Percentiles rank a stretch among this genome's conserved stretches.
Conservation (phyloP, 1,140 invertebrate genomes). For the Drosophila eugracilis region DNA sequence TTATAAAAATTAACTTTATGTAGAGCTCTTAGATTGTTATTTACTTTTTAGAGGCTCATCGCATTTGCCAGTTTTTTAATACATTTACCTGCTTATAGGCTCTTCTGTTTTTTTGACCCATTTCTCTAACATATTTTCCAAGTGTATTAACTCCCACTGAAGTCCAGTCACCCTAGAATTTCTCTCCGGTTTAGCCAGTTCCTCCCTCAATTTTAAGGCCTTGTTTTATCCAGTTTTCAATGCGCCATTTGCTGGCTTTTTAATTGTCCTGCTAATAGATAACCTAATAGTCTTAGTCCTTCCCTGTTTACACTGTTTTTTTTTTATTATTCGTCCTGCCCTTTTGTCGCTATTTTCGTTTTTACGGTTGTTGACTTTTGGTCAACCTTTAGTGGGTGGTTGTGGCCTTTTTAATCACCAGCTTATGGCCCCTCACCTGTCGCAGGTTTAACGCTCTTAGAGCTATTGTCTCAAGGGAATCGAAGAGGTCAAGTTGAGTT, state of each 20-base stretch:
- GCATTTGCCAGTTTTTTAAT: not conserved
- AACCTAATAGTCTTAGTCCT: slow-evolving; percentile 48
- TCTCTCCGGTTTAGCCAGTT: slow-evolving; percentile 11
- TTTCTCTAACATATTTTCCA: not conserved
- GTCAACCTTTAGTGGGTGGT: slow-evolving; percentile 12
- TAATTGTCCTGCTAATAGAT: slow-evolving; percentile 72
- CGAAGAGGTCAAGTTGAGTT: slow-evolving; percentile 36
- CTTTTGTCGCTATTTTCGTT: slow-evolving; percentile 25
- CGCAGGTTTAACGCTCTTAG: slow-evolving; percentile 2
- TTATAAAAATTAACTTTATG: too few relatives aligned
- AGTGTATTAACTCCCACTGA: slow-evolving; percentile 9
- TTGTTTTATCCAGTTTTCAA: slow-evolving; percentile 61
- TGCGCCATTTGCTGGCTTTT: slow-evolving; percentile 62
- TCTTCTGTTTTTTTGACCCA: not conserved
- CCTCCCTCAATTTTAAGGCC: slow-evolving; percentile 31
- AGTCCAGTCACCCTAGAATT: slow-evolving; percentile 52
- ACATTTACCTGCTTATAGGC: not conserved
- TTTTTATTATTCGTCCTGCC: slow-evolving; percentile 2
- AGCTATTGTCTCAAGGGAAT: slow-evolving; percentile 4
- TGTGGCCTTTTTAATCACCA: slow-evolving; percentile 1
- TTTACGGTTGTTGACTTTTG: slow-evolving; percentile 61
- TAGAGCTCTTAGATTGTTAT: too few relatives aligned
- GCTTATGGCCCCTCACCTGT: not conserved
- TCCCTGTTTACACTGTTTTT: slow-evolving; percentile 20
- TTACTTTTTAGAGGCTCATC: too few relatives aligned